Evolutionary conservation across 2,888 invertebrate genomes (phyloP).

Genomic region (Neocrepidodera transversa): DNA sequence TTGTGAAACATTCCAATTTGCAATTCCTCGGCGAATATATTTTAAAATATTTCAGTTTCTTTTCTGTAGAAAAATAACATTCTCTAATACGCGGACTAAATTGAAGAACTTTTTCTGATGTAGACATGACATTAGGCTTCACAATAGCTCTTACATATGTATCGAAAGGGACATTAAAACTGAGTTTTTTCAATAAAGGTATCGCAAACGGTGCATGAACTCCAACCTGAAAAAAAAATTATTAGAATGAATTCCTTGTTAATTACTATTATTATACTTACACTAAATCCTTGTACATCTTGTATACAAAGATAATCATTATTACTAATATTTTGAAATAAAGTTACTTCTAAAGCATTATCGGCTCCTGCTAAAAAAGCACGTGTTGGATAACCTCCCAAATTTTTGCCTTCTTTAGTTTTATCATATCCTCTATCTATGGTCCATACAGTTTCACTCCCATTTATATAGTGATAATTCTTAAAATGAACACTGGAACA

Average conservation of each 20-base stretch:
- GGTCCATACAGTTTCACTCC: slow-evolving; percentile 61
- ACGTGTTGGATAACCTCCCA: slow-evolving; percentile 65
- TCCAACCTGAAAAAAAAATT: too few species aligned
- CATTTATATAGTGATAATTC: slow-evolving; percentile 35
- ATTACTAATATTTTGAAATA: slow-evolving; percentile 37
- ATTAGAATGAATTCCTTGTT: background rate
- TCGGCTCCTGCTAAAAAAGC: slow-evolving; percentile 69
- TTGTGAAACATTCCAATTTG: slow-evolving; percentile 72
- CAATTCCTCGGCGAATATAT: slow-evolving; percentile 75
- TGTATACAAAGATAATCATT: slow-evolving; percentile 43
- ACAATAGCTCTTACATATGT: slow-evolving; percentile 73
- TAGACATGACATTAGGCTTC: slow-evolving; percentile 75
- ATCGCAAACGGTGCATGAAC: slow-evolving; percentile 72
- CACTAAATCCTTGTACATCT: slow-evolving; percentile 43
- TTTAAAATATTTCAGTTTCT: slow-evolving; percentile 69
- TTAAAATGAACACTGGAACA: slow-evolving; percentile 40
- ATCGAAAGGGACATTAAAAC: slow-evolving; percentile 71
- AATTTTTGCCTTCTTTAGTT: slow-evolving; percentile 36
- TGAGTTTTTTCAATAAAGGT: slow-evolving; percentile 70
- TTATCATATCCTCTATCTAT: slow-evolving; percentile 67
- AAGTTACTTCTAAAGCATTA: slow-evolving; percentile 42
- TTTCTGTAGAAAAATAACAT: slow-evolving; percentile 72
- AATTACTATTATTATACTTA: slow-evolving; percentile 22
- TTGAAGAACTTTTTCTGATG: slow-evolving; percentile 68
- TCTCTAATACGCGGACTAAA: slow-evolving; percentile 69